Evolutionary conservation across 1,140 invertebrate species (phyloP).

Genomic region (Marisa cornuarietis): DNA sequence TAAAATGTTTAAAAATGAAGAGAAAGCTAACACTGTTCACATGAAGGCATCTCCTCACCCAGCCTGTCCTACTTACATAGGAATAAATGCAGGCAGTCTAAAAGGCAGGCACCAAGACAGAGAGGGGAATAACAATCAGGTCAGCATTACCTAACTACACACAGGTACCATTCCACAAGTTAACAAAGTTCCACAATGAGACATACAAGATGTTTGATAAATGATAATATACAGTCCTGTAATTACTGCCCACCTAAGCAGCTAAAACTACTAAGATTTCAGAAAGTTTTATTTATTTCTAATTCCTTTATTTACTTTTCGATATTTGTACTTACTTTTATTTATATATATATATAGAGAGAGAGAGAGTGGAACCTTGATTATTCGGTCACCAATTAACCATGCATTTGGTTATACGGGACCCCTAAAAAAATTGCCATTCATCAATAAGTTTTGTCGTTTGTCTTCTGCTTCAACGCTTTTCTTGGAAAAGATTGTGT

Average conservation of each 20-base stretch:
- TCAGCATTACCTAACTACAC: background rate
- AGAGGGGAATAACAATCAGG: slow-evolving; percentile 12
- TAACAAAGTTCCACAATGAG: background rate
- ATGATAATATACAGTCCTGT: background rate
- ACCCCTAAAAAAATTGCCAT: no score
- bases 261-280: no score
- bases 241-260: background rate
- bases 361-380: no score
- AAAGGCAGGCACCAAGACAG: slow-evolving; percentile 27
- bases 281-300: no score
- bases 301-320: no score
- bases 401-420: no score
- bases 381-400: no score
- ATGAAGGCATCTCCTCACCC: slow-evolving; percentile 9
- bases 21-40: background rate
- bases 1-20: background rate
- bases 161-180: background rate
- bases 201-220: background rate
- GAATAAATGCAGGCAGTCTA: slow-evolving; percentile 41
- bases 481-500: no score
- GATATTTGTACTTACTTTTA: no score
- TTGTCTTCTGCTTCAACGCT: no score
- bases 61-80: slow-evolving; percentile 35
- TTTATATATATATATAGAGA: no score
- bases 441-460: no score